These are phyloP conservation scores for Vandiemenella viatica DNA, from an alignment of 2,888 invertebrate species.

Conservation along the genomic window DNA sequence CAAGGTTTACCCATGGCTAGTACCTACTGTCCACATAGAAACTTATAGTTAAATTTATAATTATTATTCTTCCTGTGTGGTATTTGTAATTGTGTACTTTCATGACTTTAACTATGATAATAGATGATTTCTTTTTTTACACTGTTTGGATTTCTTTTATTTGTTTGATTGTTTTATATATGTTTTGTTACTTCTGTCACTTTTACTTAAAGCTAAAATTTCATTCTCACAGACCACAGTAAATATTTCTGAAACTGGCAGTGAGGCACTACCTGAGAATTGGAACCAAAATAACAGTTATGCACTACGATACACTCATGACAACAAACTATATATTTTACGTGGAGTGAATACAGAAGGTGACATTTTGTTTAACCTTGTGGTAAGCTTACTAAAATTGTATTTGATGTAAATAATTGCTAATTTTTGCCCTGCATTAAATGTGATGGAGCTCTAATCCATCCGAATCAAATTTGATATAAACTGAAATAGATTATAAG, in stretches of 20 bases:
- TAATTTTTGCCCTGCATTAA: too few species aligned
- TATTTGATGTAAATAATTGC: background rate
- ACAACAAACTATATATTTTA: constrained; percentile 49
- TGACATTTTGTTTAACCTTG: constrained; percentile 46
- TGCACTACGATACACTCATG: constrained; percentile 53
- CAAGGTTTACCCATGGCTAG: too few species aligned
- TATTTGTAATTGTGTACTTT: too few species aligned
- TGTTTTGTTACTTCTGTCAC: too few species aligned
- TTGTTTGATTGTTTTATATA: background rate
- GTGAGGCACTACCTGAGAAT: constrained; percentile 55
- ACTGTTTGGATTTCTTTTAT: background rate
- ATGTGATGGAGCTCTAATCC: too few species aligned
- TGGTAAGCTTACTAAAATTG: constrained; percentile 32
- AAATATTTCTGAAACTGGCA: constrained; percentile 39
- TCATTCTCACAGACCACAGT: constrained; percentile 7
- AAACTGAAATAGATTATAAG: too few species aligned
- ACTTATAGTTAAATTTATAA: too few species aligned
- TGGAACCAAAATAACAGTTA: constrained; percentile 62
- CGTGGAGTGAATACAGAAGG: constrained; percentile 44
- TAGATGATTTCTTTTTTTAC: background rate
- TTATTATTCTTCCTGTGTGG: too few species aligned
- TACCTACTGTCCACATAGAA: too few species aligned
- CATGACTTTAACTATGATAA: too few species aligned
- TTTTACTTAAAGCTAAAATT: too few species aligned
- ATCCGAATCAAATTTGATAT: too few species aligned